Evolutionary conservation across 1,140 invertebrate species (phyloP).

Genomic region (Babylonia areolata): DNA sequence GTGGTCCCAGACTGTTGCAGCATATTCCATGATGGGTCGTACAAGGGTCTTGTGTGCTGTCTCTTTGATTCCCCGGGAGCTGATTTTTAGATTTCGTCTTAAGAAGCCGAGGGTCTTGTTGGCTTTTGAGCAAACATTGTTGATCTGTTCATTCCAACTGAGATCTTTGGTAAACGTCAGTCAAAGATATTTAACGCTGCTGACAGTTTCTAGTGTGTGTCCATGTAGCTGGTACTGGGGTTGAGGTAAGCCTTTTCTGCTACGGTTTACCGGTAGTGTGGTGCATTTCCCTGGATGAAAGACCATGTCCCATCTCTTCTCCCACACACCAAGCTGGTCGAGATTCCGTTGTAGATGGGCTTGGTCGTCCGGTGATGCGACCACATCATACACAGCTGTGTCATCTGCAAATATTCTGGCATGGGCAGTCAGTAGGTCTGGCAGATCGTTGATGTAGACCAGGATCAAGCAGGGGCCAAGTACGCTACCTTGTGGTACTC

Average conservation of each 20-base stretch:
- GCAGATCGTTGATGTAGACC: too few species aligned
- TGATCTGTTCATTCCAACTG: too few species aligned
- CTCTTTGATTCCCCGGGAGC: constrained; percentile 31
- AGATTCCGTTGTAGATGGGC: not conserved
- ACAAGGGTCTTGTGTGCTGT: constrained; percentile 38
- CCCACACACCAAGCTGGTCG: not conserved
- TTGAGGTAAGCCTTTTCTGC: not conserved
- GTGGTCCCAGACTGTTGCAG: constrained; percentile 37
- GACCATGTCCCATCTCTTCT: not conserved
- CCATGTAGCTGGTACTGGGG: constrained; percentile 15
- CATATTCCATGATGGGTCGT: not conserved
- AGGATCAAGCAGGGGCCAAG: too few species aligned
- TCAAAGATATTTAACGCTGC: constrained; percentile 23
- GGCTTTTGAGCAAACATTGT: too few species aligned
- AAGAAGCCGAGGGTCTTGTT: too few species aligned
- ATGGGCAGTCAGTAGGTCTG: too few species aligned
- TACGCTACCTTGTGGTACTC: too few species aligned
- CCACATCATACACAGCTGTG: too few species aligned
- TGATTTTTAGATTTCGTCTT: too few species aligned
- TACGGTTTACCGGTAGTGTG: not conserved
- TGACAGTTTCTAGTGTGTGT: constrained; percentile 2
- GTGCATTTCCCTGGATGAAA: not conserved
- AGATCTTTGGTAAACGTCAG: too few species aligned
- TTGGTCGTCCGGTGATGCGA: not conserved
- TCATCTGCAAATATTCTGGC: too few species aligned